Percentiles rank a stretch among this genome's conserved stretches.
Evolutionary conservation across 2,113 vertebrate genomes (phyloP).

Genomic region (Indri indri): DNA sequence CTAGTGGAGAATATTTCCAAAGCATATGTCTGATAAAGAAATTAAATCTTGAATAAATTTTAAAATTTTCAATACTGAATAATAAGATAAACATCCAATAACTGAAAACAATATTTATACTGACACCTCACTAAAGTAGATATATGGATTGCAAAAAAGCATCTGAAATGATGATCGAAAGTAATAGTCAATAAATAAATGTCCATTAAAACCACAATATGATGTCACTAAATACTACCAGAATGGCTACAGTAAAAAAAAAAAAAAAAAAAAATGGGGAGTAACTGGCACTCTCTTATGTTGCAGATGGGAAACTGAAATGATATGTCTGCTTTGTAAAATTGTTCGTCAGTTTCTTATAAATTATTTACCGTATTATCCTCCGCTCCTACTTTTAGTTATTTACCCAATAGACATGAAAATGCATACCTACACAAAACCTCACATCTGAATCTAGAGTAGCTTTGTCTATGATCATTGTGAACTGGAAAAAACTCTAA

Average conservation of each 20-base stretch:
- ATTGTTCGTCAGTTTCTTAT: background rate
- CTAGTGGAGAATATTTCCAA: background rate
- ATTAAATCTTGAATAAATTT: background rate
- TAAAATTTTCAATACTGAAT: background rate
- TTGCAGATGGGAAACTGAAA: background rate
- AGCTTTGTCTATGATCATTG: background rate
- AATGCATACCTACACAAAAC: background rate
- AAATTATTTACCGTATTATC: background rate
- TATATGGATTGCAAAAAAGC: background rate
- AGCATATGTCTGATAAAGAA: background rate
- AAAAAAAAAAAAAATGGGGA: background rate
- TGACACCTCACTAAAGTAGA: background rate
- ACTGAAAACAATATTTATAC: background rate
- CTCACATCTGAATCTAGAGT: background rate
- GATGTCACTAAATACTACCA: background rate
- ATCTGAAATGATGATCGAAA: background rate
- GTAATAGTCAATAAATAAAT: background rate
- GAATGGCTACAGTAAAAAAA: background rate
- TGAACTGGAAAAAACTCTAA: background rate
- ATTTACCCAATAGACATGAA: background rate
- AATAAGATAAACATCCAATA: background rate
- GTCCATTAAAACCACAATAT: background rate
- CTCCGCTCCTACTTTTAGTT: background rate
- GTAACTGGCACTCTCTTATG: background rate
- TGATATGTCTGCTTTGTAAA: background rate